A percentile compares a stretch with the other conserved stretches of the same genome.
Evolutionary conservation across 2,888 invertebrate species (phyloP).

Genomic region (Zygaena filipendulae): DNA sequence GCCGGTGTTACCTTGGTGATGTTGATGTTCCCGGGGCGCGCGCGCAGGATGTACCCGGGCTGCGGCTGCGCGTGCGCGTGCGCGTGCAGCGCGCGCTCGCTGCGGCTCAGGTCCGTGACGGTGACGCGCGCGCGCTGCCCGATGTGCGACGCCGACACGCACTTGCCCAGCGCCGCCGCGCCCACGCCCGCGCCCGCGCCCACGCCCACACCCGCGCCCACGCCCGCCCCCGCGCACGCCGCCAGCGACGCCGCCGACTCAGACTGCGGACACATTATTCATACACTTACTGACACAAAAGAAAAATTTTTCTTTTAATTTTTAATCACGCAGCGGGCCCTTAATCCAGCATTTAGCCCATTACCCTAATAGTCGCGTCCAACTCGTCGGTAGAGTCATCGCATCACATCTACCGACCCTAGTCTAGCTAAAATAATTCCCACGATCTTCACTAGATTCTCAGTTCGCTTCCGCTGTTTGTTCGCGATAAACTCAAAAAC

Average conservation of each 20-base stretch:
- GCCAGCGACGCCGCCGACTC: slow-evolving; percentile 25
- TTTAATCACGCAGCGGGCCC: too few species aligned
- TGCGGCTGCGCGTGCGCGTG: slow-evolving; percentile 34
- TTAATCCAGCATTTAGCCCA: too few species aligned
- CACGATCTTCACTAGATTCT: too few species aligned
- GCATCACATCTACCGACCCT: slow-evolving; percentile 24
- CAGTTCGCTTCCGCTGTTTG: too few species aligned
- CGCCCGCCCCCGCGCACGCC: slow-evolving; percentile 24
- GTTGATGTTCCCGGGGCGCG: slow-evolving; percentile 34
- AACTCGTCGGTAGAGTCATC: slow-evolving; percentile 22
- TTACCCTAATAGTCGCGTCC: slow-evolving; percentile 20
- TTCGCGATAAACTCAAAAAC: too few species aligned
- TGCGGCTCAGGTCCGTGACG: slow-evolving; percentile 19
- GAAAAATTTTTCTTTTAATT: too few species aligned
- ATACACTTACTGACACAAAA: too few species aligned
- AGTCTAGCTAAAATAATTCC: too few species aligned
- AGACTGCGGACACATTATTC: slow-evolving; percentile 30
- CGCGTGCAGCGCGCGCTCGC: slow-evolving; percentile 26
- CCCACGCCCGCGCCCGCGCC: slow-evolving; percentile 8
- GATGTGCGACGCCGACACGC: slow-evolving; percentile 53
- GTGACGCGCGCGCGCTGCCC: slow-evolving; percentile 20
- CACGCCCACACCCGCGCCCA: slow-evolving; percentile 36
- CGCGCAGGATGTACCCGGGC: slow-evolving; percentile 53
- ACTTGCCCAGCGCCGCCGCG: slow-evolving; percentile 45
- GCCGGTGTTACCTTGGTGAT: slow-evolving; percentile 50